Percentiles rank a stretch among this genome's conserved stretches.
Conservation (phyloP, 2,888 invertebrate genomes). For the Artemia sp. region DNA sequence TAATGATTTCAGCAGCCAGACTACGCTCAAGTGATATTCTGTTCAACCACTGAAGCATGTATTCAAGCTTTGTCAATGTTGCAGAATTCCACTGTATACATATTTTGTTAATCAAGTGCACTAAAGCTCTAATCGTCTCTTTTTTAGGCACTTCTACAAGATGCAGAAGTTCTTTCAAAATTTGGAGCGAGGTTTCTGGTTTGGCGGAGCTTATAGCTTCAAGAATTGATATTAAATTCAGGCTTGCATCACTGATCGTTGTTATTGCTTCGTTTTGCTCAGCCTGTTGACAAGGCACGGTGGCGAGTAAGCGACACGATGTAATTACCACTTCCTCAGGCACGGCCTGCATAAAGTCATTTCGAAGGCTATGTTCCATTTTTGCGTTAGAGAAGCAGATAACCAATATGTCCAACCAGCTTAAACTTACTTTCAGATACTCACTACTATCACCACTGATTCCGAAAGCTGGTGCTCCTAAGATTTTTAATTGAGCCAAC, state of each 20-base stretch:
- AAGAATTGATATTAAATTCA: background rate
- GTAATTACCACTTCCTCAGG: background rate
- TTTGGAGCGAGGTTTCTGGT: background rate
- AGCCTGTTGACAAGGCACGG: background rate
- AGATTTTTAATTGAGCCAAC: constrained; percentile 61
- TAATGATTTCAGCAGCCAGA: constrained; percentile 27
- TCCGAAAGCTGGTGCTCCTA: constrained; percentile 47
- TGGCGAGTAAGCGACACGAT: constrained; percentile 9
- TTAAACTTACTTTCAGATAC: background rate
- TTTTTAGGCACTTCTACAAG: background rate
- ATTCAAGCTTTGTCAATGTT: background rate
- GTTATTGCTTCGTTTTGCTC: background rate
- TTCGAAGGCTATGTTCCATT: background rate
- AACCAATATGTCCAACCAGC: background rate
- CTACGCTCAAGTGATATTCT: background rate
- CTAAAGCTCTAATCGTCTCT: background rate
- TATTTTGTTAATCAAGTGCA: background rate
- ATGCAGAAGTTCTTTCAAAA: background rate
- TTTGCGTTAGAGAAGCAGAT: background rate
- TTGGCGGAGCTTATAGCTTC: background rate
- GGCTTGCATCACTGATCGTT: background rate
- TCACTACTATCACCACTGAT: background rate
- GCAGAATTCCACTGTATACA: background rate
- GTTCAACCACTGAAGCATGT: constrained; percentile 4
- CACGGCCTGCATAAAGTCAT: background rate